phyloP scores from a whole-genome alignment of 2,797 vertebrate genomes.

The Sebastes itinus region DNA sequence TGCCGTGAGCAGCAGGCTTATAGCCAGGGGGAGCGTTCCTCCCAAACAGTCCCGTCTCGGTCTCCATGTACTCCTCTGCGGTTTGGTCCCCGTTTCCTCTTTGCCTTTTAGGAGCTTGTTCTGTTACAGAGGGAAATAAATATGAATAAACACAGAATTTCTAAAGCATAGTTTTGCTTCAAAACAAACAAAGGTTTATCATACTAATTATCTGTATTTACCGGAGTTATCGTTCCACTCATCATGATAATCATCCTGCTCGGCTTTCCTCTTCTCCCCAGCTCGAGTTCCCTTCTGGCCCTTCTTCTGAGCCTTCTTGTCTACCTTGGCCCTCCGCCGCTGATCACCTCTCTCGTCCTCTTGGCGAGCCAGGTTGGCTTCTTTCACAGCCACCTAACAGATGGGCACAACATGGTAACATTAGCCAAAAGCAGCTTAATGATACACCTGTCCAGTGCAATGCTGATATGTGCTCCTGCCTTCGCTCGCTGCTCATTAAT shows the following conservation, averaged over 20 bases:
- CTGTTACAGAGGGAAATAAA: slow-evolving; percentile 41
- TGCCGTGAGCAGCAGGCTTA: slow-evolving; percentile 38
- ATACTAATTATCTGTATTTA: slow-evolving; percentile 26
- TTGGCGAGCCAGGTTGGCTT: slow-evolving; percentile 86
- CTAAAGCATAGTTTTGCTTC: neutral
- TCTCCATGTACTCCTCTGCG: slow-evolving; percentile 80
- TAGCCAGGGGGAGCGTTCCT: slow-evolving; percentile 61
- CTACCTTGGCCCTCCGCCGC: slow-evolving; percentile 83
- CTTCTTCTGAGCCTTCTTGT: slow-evolving; percentile 91
- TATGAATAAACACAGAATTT: neutral
- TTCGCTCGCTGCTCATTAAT: slow-evolving; percentile 93
- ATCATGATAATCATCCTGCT: slow-evolving; percentile 65
- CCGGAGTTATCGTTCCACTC: slow-evolving; percentile 78
- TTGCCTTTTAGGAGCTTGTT: slow-evolving; percentile 86
- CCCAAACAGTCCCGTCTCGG: slow-evolving; percentile 80
- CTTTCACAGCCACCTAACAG: slow-evolving; percentile 90
- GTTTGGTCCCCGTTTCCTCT: slow-evolving; percentile 73
- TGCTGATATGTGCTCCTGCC: slow-evolving; percentile 69
- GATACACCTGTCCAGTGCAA: neutral
- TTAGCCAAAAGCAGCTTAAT: slow-evolving; percentile 26
- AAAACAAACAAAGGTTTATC: neutral
- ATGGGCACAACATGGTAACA: neutral
- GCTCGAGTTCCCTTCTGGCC: slow-evolving; percentile 75
- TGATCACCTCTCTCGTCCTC: slow-evolving; percentile 89
- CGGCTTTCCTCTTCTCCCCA: slow-evolving; percentile 87